These are phyloP conservation scores for Diadegma fenestrale DNA, from an alignment of 2,888 invertebrate species.

Conservation along the genomic window DNA sequence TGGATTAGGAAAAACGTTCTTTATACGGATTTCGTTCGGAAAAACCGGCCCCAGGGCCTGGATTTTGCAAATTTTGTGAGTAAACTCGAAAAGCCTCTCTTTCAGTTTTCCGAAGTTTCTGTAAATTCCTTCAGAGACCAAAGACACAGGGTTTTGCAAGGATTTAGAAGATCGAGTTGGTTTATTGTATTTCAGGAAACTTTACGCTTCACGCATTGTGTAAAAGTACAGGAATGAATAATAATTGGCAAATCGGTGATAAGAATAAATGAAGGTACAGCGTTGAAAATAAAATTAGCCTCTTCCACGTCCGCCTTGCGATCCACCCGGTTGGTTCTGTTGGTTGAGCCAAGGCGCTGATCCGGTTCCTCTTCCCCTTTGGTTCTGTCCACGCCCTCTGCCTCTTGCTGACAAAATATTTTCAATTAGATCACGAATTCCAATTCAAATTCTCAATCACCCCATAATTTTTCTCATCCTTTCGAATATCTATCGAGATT, in stretches of 20 bases:
- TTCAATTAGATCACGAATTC: no score
- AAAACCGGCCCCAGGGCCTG: no score
- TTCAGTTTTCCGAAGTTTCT: background rate
- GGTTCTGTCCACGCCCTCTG: slow-evolving; percentile 82
- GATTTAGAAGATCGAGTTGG: background rate
- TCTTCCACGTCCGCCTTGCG: slow-evolving; percentile 83
- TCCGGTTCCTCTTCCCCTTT: slow-evolving; percentile 83
- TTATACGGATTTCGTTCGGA: no score
- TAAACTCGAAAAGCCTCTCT: no score
- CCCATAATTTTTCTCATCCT: no score
- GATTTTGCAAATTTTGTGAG: no score
- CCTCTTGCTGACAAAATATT: slow-evolving; percentile 78
- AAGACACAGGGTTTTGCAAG: background rate
- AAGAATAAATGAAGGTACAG: background rate
- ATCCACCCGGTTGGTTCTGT: slow-evolving; percentile 81
- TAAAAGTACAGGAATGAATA: slow-evolving; percentile 62
- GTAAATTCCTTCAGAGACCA: background rate
- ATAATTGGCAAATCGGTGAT: slow-evolving; percentile 14
- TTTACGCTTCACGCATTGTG: slow-evolving; percentile 58
- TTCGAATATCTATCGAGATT: no score
- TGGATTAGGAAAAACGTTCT: no score
- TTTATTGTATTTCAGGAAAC: slow-evolving; percentile 52
- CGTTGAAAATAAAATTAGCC: slow-evolving; percentile 75
- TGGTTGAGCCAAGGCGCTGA: slow-evolving; percentile 84
- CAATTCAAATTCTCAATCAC: no score